These are phyloP conservation scores for Omphaloscelis lunosa DNA, from an alignment of 2,888 invertebrate species.

Conservation along the genomic window DNA sequence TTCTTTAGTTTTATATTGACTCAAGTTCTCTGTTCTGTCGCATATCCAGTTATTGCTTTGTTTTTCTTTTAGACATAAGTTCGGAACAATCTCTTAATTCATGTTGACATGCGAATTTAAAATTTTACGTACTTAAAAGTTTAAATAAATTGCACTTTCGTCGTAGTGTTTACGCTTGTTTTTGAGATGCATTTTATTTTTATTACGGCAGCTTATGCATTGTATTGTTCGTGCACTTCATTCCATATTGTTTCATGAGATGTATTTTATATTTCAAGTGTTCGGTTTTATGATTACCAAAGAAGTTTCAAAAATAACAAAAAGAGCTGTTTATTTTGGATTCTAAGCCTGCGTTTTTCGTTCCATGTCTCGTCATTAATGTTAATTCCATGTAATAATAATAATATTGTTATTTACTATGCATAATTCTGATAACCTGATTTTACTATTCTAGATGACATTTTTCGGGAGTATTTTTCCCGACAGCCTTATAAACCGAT, in stretches of 20 bases:
- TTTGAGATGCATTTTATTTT: slow-evolving; percentile 87
- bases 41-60: slow-evolving; percentile 85
- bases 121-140: slow-evolving; percentile 87
- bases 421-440: slow-evolving; percentile 86
- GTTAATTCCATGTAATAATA: slow-evolving; percentile 80
- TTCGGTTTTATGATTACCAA: slow-evolving; percentile 86
- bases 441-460: slow-evolving; percentile 79
- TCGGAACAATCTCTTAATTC: slow-evolving; percentile 81
- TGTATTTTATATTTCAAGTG: slow-evolving; percentile 78
- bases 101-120: slow-evolving; percentile 84
- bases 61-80: slow-evolving; percentile 83
- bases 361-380: slow-evolving; percentile 82
- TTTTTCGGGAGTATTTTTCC: slow-evolving; percentile 86
- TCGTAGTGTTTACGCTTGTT: slow-evolving; percentile 85
- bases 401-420: slow-evolving; percentile 84
- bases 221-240: slow-evolving; percentile 83
- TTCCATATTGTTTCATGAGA: slow-evolving; percentile 83
- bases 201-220: slow-evolving; percentile 88
- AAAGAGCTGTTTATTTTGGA: slow-evolving; percentile 77
- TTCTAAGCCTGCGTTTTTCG: slow-evolving; percentile 73
- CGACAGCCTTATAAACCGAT: slow-evolving; percentile 65
- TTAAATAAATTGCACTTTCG: slow-evolving; percentile 77
- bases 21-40: slow-evolving; percentile 78
- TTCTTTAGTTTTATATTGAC: slow-evolving; percentile 86
- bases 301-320: slow-evolving; percentile 82